Conservation (phyloP, 1,140 invertebrate genomes). For the Conus ventricosus region DNA sequence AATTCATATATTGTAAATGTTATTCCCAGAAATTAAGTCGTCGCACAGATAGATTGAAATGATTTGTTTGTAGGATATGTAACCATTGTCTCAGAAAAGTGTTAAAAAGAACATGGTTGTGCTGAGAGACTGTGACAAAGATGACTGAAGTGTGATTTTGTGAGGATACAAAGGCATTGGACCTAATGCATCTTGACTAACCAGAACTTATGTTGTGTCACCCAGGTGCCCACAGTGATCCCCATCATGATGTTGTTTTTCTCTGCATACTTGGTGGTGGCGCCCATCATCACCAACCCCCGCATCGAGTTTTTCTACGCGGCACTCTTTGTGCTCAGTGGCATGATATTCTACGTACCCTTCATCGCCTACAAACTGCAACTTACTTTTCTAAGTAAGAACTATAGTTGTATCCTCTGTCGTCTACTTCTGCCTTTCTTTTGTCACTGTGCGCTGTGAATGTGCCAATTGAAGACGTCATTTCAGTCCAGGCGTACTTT, state of each 20-base stretch:
- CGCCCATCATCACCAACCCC: slow-evolving; percentile 87
- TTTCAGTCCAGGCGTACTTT: neutral
- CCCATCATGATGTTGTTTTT: slow-evolving; percentile 84
- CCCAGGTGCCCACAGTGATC: slow-evolving; percentile 85
- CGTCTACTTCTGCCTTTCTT: neutral
- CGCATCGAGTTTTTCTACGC: slow-evolving; percentile 86
- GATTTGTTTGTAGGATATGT: too few species aligned
- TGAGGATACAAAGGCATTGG: too few species aligned
- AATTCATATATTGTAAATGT: neutral
- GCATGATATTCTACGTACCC: slow-evolving; percentile 83
- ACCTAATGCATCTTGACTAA: too few species aligned
- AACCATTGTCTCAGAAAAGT: too few species aligned
- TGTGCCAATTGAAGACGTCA: neutral
- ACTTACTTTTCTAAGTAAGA: slow-evolving; percentile 69
- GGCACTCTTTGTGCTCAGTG: slow-evolving; percentile 82
- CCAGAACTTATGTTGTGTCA: too few species aligned
- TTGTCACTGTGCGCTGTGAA: neutral
- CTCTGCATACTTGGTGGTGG: slow-evolving; percentile 84
- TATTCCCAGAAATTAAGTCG: neutral
- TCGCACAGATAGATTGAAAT: too few species aligned
- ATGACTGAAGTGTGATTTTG: too few species aligned
- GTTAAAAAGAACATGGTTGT: too few species aligned
- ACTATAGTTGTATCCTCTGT: neutral
- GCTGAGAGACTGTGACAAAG: too few species aligned
- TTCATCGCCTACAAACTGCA: slow-evolving; percentile 83